phyloP scores from a whole-genome alignment of 1,140 invertebrate genomes.

The Drosophila mauritiana region DNA sequence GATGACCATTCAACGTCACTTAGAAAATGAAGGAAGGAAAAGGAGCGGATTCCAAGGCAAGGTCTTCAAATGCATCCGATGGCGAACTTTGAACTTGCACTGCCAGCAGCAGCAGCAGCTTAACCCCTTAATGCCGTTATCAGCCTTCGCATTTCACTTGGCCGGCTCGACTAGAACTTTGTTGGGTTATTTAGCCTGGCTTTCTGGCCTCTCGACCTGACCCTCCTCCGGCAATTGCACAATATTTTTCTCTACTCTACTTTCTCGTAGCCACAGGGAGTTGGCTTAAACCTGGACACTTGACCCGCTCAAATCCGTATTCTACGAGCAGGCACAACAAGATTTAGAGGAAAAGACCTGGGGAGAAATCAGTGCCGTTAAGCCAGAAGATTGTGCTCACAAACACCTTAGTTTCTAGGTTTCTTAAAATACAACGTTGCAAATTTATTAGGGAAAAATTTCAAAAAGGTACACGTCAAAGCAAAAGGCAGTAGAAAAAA shows the following conservation, averaged over 20 bases:
- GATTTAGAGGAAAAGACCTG: background rate
- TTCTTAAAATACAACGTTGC: background rate
- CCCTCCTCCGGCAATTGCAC: conserved; percentile 29
- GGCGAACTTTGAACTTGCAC: conserved; percentile 74
- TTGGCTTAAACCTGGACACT: conserved; percentile 38
- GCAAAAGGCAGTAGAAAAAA: too few relatives aligned
- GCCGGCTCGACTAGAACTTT: conserved; percentile 40
- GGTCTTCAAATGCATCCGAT: conserved; percentile 29
- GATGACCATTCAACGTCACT: conserved; percentile 69
- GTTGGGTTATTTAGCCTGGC: conserved; percentile 31
- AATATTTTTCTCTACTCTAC: conserved; percentile 14
- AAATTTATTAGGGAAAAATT: background rate
- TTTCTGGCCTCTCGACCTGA: conserved; percentile 30
- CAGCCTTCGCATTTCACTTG: conserved; percentile 76
- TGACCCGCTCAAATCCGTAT: conserved; percentile 18
- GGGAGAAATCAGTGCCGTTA: conserved; percentile 45
- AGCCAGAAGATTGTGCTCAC: background rate
- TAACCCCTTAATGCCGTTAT: conserved; percentile 79
- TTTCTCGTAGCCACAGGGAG: background rate
- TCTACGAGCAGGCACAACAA: background rate
- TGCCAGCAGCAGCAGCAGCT: conserved; percentile 38
- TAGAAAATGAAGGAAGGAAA: conserved; percentile 7
- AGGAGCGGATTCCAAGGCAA: background rate
- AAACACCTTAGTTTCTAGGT: background rate
- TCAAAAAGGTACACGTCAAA: too few relatives aligned